Base-by-base conservation (phyloP, 2,888 invertebrate genomes). In the Emesis russula region DNA sequence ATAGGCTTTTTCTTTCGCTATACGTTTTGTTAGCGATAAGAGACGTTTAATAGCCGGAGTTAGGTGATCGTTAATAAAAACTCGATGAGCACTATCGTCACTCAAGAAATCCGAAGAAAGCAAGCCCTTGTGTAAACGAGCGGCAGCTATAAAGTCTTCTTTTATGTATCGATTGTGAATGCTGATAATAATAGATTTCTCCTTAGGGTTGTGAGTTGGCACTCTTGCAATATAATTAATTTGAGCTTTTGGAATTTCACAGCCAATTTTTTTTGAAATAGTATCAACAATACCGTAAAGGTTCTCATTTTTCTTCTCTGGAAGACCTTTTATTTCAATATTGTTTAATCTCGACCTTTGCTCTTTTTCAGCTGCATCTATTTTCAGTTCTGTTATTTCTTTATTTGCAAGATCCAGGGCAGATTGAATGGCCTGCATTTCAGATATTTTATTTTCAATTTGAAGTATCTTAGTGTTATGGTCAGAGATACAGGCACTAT, bases 11-110 rank as follows among this genome's bases (percentile, higher is more conserved):
- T 38, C 18, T 7, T 74, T 74, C 4, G 44, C 15, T 0, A 11
- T 13, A 1, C 25, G 11, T 44, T 74, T 74, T 9, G 74, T 15
- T 13, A 44, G 13, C 3, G 18, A 48, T 18, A 74, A 11, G n/a
- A 74, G 41, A 0, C 11, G 31, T 11, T 74, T 74, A 7, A 13
- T 44, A 15, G 25, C 0, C 1, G 74, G 44, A 3, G 41, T 44
- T 2, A 74, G 44, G 25, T 74, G 74, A 74, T 74, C 74, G 25
- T 74, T 74, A 18, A 74, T 48, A 41, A 25, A 74, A 13, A 74
- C 11, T 6, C 48, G 25, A 3, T 18, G 63, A 63, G 25, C 63
- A 18, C 25, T 18, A 63, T 63, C 25, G 9, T 63, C 25, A 4
- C 7, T 63, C 15, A 63, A 18, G 9, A 63, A 63, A 9, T 63